Base-by-base conservation (phyloP, 2,797 vertebrate species). In the Poeciliopsis infans region DNA sequence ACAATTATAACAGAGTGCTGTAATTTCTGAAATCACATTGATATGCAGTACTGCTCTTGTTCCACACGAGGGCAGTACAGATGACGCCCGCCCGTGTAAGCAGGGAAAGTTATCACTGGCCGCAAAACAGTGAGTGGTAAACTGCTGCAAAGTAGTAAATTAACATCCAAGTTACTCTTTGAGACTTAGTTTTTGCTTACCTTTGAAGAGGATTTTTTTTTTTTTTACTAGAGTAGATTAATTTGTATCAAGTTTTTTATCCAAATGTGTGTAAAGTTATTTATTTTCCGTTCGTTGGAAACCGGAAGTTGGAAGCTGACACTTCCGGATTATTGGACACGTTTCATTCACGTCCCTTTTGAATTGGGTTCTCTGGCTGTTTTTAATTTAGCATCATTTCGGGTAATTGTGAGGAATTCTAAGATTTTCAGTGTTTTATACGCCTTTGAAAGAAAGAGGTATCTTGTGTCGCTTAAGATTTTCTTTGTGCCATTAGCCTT, bases 1-100 rank as follows among this genome's bases (percentile, higher is more conserved):
- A 94, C 91, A 94, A 90, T 87, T 81, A 86, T 83, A 10, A 4
- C 75, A 25, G 43, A 69, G 78, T 31, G 5, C 12, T 81, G 41
- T 2, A 18, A 3, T 77, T 47, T 12, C 28, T 76, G 7, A 28
- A 15, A 33, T 76, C 3, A 43, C 71, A 8, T 31, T 66, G 8
- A 59, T 39, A 39, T 81, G 78, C 8, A 76, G 45, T 78, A 1
- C 5, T 53, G 31, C 11, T 1, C 69, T 80, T 47, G 61, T 0
- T 11, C 89, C 93, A 90, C 86, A 77, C 16, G 91, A 68, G 59
- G 90, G 85, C 83, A 80, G 71, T 36, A 7, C 10, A 2, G 20
- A 72, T 41, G 6, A 8, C 70, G 13, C 0, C 16, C 39, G 18
- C 16, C 33, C 33, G 0, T 64, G 15, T 64, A 36, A 36, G 16